Conservation (phyloP, 1,140 invertebrate species). For the Hetaerina americana region DNA sequence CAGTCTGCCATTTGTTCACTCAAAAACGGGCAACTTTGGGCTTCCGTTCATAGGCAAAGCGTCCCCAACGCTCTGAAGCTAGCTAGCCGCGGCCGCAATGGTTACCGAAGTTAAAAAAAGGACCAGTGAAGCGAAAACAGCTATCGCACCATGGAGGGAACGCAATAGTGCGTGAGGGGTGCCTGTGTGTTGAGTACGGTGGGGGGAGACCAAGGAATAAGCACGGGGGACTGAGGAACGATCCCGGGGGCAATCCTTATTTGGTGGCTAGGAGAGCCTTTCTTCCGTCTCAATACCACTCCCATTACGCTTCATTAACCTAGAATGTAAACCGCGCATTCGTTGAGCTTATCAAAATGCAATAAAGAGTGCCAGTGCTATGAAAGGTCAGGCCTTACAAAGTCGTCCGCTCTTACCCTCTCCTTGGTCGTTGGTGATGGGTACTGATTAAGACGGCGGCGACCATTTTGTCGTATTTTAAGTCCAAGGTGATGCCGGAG, state of each 20-base stretch:
- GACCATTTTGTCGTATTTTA: background rate
- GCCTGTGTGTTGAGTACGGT: no score
- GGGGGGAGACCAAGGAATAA: no score
- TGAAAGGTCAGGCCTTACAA: no score
- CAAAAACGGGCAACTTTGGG: no score
- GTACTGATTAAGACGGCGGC: background rate
- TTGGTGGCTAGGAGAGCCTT: no score
- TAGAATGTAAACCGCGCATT: background rate
- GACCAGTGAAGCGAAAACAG: background rate
- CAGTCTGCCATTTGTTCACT: no score
- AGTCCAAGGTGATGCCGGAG: no score
- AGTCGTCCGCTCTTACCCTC: no score
- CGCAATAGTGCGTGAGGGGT: no score
- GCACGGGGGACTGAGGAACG: background rate
- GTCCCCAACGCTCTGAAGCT: background rate
- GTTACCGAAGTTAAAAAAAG: background rate
- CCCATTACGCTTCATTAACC: background rate
- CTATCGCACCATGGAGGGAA: background rate
- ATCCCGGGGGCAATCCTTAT: background rate
- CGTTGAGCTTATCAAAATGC: background rate
- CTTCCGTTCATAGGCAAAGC: background rate
- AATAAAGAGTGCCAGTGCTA: background rate
- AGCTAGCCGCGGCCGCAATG: background rate
- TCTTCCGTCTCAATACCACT: no score
- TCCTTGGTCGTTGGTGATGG: background rate